Conservation (phyloP, 2,113 vertebrate genomes). For the Myrmophylax atrothorax region DNA sequence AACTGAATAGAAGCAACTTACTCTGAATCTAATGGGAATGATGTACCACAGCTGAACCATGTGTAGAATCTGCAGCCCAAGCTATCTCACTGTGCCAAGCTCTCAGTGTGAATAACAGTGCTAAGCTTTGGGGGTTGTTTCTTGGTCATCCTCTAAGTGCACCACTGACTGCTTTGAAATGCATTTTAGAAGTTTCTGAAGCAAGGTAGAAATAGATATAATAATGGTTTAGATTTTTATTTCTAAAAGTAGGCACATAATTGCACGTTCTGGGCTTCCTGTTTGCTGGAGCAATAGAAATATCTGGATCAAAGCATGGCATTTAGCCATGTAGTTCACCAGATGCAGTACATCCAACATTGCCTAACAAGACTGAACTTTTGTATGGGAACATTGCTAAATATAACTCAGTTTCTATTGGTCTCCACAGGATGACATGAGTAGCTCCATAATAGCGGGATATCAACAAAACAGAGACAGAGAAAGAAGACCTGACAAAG, state of each 20-base stretch:
- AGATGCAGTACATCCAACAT: background rate
- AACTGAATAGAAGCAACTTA: background rate
- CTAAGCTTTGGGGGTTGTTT: background rate
- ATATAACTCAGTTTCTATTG: background rate
- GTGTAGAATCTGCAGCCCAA: background rate
- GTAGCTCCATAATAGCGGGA: background rate
- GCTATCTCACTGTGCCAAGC: rapidly evolving
- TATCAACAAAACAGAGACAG: background rate
- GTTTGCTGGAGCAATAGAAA: background rate
- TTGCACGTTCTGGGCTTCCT: background rate
- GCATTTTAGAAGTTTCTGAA: background rate
- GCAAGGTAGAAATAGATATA: background rate
- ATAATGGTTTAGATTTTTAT: background rate
- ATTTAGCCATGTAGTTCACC: background rate
- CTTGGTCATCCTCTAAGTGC: background rate
- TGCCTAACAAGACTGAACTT: background rate
- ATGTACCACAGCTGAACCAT: background rate
- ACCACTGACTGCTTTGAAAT: background rate
- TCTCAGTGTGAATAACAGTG: background rate
- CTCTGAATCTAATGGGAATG: background rate
- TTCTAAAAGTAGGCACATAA: background rate
- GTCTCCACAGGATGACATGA: background rate
- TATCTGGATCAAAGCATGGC: background rate
- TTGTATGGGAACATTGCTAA: conserved; percentile 20
- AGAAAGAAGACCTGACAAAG: background rate